Percentiles rank a stretch among this genome's conserved stretches.
These are phyloP conservation scores for Sarcophilus harrisii DNA, from an alignment of 2,797 vertebrate species.

Conservation along the genomic window DNA sequence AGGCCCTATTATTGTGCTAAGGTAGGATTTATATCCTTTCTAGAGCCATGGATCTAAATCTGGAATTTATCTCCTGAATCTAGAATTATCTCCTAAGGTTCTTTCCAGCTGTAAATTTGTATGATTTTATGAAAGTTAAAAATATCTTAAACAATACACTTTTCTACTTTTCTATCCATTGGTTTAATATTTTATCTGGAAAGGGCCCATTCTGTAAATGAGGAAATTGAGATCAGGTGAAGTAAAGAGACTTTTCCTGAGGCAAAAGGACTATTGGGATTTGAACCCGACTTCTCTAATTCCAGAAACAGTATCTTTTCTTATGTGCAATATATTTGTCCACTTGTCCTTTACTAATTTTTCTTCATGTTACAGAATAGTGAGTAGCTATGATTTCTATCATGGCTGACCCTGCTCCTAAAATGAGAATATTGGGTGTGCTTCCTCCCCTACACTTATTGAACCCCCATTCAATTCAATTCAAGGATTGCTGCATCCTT, in stretches of 20 bases:
- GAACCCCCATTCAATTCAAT: not conserved
- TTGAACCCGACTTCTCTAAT: not conserved
- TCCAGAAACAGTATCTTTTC: not conserved
- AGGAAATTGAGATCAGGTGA: not conserved
- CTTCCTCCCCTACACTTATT: not conserved
- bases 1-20: not conserved
- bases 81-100: too few species aligned
- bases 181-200: too few species aligned
- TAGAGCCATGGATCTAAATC: not conserved
- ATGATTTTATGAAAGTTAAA: too few species aligned
- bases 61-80: not conserved
- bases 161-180: too few species aligned
- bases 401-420: not conserved
- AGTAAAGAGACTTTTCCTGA: not conserved
- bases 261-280: not conserved
- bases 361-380: not conserved
- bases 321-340: not conserved
- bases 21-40: not conserved
- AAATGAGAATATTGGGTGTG: not conserved
- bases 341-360: not conserved
- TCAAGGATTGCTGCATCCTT: not conserved
- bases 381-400: constrained; percentile 4
- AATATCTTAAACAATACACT: too few species aligned
- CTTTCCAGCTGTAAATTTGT: too few species aligned
- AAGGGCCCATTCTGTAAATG: not conserved